phyloP scores from a whole-genome alignment of 2,797 vertebrate genomes.

The Anabas testudineus region DNA sequence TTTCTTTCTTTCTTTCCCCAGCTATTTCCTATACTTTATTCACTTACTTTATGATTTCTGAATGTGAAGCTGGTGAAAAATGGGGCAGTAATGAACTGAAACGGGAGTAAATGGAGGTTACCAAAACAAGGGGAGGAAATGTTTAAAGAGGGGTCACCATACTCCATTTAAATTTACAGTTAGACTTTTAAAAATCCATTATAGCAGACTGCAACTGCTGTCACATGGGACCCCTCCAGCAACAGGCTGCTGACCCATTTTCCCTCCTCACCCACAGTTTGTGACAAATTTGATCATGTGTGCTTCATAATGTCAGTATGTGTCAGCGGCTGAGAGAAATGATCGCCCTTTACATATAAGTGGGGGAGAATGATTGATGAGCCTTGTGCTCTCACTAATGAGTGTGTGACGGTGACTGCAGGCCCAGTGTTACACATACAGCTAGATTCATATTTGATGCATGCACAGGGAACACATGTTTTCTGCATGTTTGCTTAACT shows the following conservation, averaged over 20 bases:
- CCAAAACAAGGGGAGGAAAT: conserved; percentile 11
- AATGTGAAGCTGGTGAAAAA: conserved; percentile 35
- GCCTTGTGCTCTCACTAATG: conserved; percentile 50
- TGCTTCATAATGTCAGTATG: conserved; percentile 32
- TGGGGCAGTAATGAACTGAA: conserved; percentile 51
- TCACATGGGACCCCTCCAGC: conserved; percentile 43
- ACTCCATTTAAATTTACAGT: conserved; percentile 38
- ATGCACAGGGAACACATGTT: conserved; percentile 9
- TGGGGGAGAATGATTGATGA: conserved; percentile 65
- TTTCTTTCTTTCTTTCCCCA: neutral
- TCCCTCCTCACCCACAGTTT: conserved; percentile 49
- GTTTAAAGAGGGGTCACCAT: conserved; percentile 38
- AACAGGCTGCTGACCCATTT: conserved; percentile 63
- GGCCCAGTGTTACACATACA: conserved; percentile 25
- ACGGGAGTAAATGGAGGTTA: conserved; percentile 51
- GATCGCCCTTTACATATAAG: conserved; percentile 50
- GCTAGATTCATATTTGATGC: conserved; percentile 20
- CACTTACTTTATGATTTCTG: neutral
- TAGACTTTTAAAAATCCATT: conserved; percentile 59
- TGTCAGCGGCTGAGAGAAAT: conserved; percentile 49
- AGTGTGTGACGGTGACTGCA: conserved; percentile 64
- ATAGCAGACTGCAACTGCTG: conserved; percentile 22
- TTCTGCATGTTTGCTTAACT: conserved; percentile 6
- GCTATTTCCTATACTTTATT: conserved; percentile 20
- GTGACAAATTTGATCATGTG: conserved; percentile 61